These are phyloP conservation scores for Lathamus discolor DNA, from an alignment of 2,113 vertebrate genomes.

Conservation along the genomic window DNA sequence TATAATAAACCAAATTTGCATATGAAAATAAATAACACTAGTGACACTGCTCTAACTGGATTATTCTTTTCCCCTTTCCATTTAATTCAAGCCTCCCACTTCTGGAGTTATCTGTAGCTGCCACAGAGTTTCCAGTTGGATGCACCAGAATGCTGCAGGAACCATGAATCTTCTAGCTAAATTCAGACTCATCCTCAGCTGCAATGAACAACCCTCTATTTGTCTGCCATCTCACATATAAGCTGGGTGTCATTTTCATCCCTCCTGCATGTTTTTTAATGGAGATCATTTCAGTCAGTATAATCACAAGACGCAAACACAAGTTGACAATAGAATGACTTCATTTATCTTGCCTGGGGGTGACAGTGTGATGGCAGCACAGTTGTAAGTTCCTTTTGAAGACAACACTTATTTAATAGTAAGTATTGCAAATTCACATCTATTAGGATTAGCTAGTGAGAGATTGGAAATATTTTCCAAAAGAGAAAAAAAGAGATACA, in stretches of 20 bases:
- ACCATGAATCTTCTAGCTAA: background rate
- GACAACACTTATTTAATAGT: background rate
- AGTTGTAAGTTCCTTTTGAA: background rate
- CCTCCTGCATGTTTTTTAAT: background rate
- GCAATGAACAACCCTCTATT: background rate
- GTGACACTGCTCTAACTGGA: background rate
- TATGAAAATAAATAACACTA: background rate
- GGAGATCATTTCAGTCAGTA: background rate
- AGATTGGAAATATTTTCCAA: background rate
- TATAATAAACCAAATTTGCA: background rate
- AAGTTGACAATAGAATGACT: background rate
- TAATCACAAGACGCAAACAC: background rate
- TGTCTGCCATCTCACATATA: background rate
- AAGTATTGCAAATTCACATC: background rate
- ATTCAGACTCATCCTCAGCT: background rate
- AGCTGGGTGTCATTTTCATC: background rate
- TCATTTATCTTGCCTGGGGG: background rate
- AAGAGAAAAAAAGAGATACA: background rate
- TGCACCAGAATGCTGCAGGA: background rate
- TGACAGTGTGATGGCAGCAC: background rate
- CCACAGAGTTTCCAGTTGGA: background rate
- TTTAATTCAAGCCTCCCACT: background rate
- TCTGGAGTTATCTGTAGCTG: background rate
- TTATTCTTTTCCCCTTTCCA: background rate
- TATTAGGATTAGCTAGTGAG: background rate